Evolutionary conservation across 1,140 invertebrate genomes (phyloP).

Genomic region (Druon quercuslanigerum): DNA sequence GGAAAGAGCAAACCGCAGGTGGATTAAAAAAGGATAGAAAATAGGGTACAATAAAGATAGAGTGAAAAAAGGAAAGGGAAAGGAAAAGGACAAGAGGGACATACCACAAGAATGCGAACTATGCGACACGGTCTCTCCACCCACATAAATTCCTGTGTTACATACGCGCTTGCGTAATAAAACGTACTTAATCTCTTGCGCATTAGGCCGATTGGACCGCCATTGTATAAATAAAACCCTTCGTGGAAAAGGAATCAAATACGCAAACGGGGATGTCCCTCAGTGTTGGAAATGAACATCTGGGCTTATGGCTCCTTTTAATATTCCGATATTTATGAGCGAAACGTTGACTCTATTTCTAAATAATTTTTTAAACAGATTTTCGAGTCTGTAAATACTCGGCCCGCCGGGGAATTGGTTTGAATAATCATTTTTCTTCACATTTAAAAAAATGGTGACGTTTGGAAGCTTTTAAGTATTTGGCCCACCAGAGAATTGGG

Average conservation of each 20-base stretch:
- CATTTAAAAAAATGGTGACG: too few species aligned
- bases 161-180: conserved; percentile 53
- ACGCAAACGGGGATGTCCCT: neutral
- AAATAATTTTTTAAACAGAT: too few species aligned
- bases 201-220: conserved; percentile 57
- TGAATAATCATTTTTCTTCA: too few species aligned
- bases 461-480: too few species aligned
- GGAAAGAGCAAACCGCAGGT: conserved; percentile 23
- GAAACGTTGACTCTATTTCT: too few species aligned
- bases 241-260: neutral
- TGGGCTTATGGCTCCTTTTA: too few species aligned
- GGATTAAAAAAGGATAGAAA: conserved; percentile 33
- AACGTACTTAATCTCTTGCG: conserved; percentile 55
- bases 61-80: conserved; percentile 26
- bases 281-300: too few species aligned
- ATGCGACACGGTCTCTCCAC: conserved; percentile 47
- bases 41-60: conserved; percentile 30
- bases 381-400: too few species aligned
- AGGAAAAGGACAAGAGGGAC: conserved; percentile 36
- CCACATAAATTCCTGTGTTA: conserved; percentile 42
- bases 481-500: too few species aligned
- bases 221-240: conserved; percentile 35
- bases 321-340: too few species aligned
- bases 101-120: conserved; percentile 55
- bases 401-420: too few species aligned